Base-by-base conservation (phyloP, 2,113 vertebrate genomes). In the Serinus canaria region DNA sequence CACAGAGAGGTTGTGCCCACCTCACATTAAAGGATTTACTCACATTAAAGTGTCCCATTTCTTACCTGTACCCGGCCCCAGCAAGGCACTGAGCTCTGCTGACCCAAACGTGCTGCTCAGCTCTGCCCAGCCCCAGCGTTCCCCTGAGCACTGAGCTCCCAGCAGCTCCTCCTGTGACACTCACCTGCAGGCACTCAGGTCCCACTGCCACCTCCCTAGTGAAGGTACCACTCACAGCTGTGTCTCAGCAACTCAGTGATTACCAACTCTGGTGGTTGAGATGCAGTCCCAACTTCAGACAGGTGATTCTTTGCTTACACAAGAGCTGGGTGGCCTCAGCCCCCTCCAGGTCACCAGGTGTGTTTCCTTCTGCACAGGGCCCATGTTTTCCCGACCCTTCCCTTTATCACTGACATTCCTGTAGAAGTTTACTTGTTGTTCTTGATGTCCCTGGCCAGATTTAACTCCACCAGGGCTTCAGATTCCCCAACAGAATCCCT, bases 61-160 rank as follows among this genome's bases (percentile, higher is more conserved):
- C 70, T 52, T 11, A 64, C 3, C 47, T 49, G 18, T 12, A 70
- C 17, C 13, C 70, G 87, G 58, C 39, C 53, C 22, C 66, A 28
- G 4, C 0, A 0, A 41, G 22, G 28, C 2, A 13, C 1, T 5
- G 43, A 49, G 39, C 8, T 35, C 25, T 67, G 20, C 43, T 37
- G 52, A 28, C 7, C 25, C 17, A 7, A 2, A 4, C 7, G 12
- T 19, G 12, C 46, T n/a, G n/a, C 75, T 30, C 35, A 7, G 10
- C 3, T 23, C 31, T 35, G 35, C 11, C 13, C 9, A 12, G 2
- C 16, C 11, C 43, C 46, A 17, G 17, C 0, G 6, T 1, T n/a
- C 4, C 22, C 43, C 15, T 22, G 3, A 44, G 58, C 72, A 3
- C 66, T 9, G 44, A 31, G 33, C 15, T 59, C 25, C 20, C 23